Conservation (phyloP, 2,888 invertebrate genomes). For the Octodonta nipae region DNA sequence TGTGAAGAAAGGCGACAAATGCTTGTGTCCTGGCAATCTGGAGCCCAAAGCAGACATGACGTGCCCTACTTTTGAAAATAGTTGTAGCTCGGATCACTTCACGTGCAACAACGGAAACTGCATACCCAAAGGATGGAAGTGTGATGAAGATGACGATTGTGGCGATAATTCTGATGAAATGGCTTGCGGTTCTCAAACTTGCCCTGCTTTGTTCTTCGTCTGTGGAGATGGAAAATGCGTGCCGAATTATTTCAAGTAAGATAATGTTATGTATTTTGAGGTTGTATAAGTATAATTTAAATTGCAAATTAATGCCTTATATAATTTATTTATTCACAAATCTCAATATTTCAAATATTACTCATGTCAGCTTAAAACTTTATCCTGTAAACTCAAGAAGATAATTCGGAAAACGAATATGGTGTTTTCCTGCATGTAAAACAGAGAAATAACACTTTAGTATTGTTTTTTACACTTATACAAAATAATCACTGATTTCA, state of each 20-base stretch:
- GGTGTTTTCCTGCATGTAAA: too few relatives aligned
- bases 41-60: constrained; percentile 45
- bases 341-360: too few relatives aligned
- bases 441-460: too few relatives aligned
- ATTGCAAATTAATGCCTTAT: too few relatives aligned
- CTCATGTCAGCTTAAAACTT: too few relatives aligned
- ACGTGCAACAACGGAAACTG: constrained; percentile 46
- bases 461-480: too few relatives aligned
- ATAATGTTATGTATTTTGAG: background rate
- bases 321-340: too few relatives aligned
- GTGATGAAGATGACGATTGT: constrained; percentile 57
- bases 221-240: constrained; percentile 51
- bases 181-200: constrained; percentile 36
- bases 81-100: constrained; percentile 45
- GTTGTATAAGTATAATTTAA: too few relatives aligned
- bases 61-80: constrained; percentile 50
- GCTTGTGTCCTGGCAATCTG: constrained; percentile 62
- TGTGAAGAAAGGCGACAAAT: constrained; percentile 40
- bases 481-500: too few relatives aligned
- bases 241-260: constrained; percentile 43
- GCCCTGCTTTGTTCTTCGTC: constrained; percentile 42
- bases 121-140: constrained; percentile 45
- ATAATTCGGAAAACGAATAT: too few relatives aligned
- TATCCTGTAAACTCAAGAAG: too few relatives aligned
- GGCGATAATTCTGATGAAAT: constrained; percentile 49